Conservation (phyloP, 1,140 invertebrate genomes). For the Pogonognathellus flavescens region DNA sequence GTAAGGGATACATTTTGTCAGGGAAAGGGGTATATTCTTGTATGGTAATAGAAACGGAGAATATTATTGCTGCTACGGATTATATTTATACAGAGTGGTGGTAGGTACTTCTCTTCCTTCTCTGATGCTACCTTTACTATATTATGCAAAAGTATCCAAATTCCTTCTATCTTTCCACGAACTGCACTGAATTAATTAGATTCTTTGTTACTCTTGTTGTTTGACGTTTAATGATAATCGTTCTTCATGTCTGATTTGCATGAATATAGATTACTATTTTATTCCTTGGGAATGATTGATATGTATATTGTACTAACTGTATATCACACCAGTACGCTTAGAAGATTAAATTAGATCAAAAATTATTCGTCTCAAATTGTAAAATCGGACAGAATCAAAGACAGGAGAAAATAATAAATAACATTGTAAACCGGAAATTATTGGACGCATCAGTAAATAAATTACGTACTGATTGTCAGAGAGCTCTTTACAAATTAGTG, state of each 20-base stretch:
- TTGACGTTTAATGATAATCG: slow-evolving; percentile 27
- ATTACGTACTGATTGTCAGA: slow-evolving; percentile 1
- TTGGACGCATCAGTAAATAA: slow-evolving; percentile 13
- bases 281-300: not conserved
- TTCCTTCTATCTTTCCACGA: slow-evolving; percentile 21
- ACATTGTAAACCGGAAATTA: slow-evolving; percentile 10
- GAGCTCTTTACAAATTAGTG: not conserved
- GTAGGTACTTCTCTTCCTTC: too few species aligned
- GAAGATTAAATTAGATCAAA: slow-evolving; percentile 10
- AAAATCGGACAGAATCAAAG: not conserved
- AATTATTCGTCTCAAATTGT: not conserved
- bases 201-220: slow-evolving; percentile 23
- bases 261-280: slow-evolving; percentile 5
- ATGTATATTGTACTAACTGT: too few species aligned
- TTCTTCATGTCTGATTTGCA: not conserved
- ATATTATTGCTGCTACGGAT: not conserved
- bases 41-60: too few species aligned
- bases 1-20: too few species aligned
- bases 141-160: slow-evolving; percentile 3
- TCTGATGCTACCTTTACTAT: not conserved
- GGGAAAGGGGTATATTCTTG: too few species aligned
- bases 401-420: slow-evolving; percentile 10
- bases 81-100: not conserved
- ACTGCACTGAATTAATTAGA: slow-evolving; percentile 22
- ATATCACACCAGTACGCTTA: not conserved